Percentiles rank a stretch among this genome's conserved stretches.
phyloP scores from a whole-genome alignment of 2,888 invertebrate genomes.

The Ferrisia virgata region DNA sequence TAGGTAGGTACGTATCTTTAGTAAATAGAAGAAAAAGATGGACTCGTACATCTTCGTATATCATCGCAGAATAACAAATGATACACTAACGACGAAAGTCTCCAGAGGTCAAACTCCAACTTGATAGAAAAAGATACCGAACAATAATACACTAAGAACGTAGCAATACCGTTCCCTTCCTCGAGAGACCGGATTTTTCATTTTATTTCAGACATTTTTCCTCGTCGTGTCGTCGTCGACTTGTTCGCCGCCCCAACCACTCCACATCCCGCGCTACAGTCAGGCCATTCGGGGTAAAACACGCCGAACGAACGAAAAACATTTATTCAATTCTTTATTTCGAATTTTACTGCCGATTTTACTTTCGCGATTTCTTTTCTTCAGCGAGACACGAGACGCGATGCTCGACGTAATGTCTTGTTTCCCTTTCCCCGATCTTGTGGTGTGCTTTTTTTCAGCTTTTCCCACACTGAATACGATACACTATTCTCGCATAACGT shows the following conservation, averaged over 20 bases:
- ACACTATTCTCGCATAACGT: background rate
- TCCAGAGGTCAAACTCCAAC: conserved; percentile 29
- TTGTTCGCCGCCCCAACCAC: too few species aligned
- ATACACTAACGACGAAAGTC: conserved; percentile 29
- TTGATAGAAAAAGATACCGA: conserved; percentile 28
- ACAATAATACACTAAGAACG: conserved; percentile 21
- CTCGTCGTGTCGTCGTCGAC: background rate
- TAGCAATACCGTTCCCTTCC: background rate
- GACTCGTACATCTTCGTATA: conserved; percentile 13
- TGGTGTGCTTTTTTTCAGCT: background rate
- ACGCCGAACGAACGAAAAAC: background rate
- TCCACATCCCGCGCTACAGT: too few species aligned
- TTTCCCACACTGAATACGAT: background rate
- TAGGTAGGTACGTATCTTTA: background rate
- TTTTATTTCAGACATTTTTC: background rate
- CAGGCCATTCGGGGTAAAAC: too few species aligned
- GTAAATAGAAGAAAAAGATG: background rate
- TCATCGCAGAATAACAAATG: conserved; percentile 33
- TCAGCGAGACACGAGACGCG: background rate
- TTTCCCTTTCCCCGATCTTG: background rate
- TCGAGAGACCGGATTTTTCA: background rate
- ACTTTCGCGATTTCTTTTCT: background rate
- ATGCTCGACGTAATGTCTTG: background rate
- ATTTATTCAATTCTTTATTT: background rate
- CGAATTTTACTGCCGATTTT: background rate